Evolutionary conservation across 2,797 vertebrate species (phyloP).

Genomic region (Enteromius anoplus): DNA sequence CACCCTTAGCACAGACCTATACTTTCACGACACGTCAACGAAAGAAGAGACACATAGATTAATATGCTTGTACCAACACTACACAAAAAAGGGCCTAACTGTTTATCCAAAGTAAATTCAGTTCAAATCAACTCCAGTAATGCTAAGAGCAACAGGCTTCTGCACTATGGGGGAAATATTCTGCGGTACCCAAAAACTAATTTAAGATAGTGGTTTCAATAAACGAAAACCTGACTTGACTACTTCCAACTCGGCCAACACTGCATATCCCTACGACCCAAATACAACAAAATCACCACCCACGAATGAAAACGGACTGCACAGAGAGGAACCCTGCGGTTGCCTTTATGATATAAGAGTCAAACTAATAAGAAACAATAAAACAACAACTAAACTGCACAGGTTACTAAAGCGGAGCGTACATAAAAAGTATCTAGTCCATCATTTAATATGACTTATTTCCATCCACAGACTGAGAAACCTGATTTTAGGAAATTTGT

Average conservation of each 20-base stretch:
- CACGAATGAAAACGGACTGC: slow-evolving; percentile 61
- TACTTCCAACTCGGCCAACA: slow-evolving; percentile 40
- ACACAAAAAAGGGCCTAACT: slow-evolving; percentile 43
- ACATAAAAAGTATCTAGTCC: slow-evolving; percentile 72
- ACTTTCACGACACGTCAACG: slow-evolving; percentile 41
- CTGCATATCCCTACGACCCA: slow-evolving; percentile 63
- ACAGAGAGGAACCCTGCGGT: slow-evolving; percentile 72
- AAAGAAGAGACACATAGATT: slow-evolving; percentile 42
- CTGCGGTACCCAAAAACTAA: slow-evolving; percentile 60
- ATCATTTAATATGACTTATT: slow-evolving; percentile 75
- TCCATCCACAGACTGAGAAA: slow-evolving; percentile 95
- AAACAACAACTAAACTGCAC: slow-evolving; percentile 54
- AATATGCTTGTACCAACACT: slow-evolving; percentile 53
- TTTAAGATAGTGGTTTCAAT: slow-evolving; percentile 62
- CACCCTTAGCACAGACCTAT: not conserved
- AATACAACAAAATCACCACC: slow-evolving; percentile 60
- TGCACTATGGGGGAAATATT: slow-evolving; percentile 56
- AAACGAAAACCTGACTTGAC: slow-evolving; percentile 57
- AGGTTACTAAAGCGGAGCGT: slow-evolving; percentile 71
- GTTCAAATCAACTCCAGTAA: slow-evolving; percentile 61
- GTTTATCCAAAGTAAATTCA: slow-evolving; percentile 52
- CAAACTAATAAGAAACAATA: slow-evolving; percentile 63
- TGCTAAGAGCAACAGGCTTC: slow-evolving; percentile 49
- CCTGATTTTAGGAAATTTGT: slow-evolving; percentile 81
- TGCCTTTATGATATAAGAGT: slow-evolving; percentile 69